A percentile compares a stretch with the other conserved stretches of the same genome.
These are phyloP conservation scores for Zaprionus davidi DNA, from an alignment of 1,140 invertebrate genomes.

Conservation along the genomic window DNA sequence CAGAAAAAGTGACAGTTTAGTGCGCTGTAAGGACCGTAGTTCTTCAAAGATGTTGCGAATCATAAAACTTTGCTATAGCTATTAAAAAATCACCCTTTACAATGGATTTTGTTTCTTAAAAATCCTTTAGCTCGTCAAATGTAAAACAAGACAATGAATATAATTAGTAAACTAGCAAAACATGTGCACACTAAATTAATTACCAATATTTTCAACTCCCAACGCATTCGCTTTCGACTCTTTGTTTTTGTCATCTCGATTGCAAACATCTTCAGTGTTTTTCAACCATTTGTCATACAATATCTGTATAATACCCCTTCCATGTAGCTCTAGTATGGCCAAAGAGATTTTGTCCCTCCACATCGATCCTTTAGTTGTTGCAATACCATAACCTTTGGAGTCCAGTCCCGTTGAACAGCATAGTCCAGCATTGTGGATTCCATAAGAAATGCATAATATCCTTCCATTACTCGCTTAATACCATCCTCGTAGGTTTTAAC, in stretches of 20 bases:
- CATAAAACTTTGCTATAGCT: too few relatives aligned
- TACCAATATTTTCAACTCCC: constrained; percentile 96
- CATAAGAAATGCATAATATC: constrained; percentile 99
- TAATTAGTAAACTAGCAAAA: neutral
- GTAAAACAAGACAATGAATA: too few relatives aligned
- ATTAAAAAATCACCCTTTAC: too few relatives aligned
- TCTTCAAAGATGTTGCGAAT: too few relatives aligned
- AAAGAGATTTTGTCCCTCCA: constrained; percentile 98
- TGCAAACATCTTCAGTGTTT: constrained; percentile 96
- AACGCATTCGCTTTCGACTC: constrained; percentile 96
- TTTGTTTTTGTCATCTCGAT: constrained; percentile 94
- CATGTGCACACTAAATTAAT: too few relatives aligned
- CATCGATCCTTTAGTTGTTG: constrained; percentile 95
- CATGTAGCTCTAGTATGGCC: constrained; percentile 97
- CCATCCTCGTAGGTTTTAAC: constrained; percentile 96
- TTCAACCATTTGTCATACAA: constrained; percentile 99
- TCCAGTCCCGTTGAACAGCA: constrained; percentile 96
- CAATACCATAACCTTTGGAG: constrained; percentile 87
- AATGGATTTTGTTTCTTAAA: too few relatives aligned
- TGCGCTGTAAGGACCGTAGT: too few relatives aligned
- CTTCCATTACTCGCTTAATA: constrained; percentile 92
- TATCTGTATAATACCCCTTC: constrained; percentile 91
- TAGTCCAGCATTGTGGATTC: constrained; percentile 99
- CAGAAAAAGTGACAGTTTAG: too few relatives aligned
- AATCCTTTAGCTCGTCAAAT: too few relatives aligned